These are phyloP conservation scores for Acronicta psi DNA, from an alignment of 2,888 invertebrate species.

Conservation along the genomic window DNA sequence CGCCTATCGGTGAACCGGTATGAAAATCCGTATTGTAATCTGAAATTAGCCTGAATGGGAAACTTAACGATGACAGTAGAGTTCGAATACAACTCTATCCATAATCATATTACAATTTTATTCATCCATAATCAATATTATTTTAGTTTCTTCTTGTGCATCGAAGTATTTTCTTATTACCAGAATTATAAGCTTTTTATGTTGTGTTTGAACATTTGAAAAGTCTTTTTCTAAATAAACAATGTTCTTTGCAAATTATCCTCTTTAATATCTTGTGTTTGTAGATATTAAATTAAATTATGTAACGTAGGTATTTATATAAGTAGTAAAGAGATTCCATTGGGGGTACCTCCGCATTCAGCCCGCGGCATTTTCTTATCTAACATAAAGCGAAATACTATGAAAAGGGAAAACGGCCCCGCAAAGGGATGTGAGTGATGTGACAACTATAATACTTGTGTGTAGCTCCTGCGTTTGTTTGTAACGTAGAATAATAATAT, in stretches of 20 bases:
- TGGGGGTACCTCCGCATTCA: conserved; percentile 22
- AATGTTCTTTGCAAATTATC: neutral
- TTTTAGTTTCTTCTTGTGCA: too few species aligned
- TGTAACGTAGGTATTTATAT: conserved; percentile 20
- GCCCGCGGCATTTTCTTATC: conserved; percentile 42
- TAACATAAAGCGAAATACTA: conserved; percentile 39
- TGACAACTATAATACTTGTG: conserved; percentile 17
- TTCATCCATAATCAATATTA: too few species aligned
- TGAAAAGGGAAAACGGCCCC: conserved; percentile 35
- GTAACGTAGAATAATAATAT: conserved; percentile 17
- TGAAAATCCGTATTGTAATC: too few species aligned
- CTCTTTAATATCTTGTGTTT: neutral
- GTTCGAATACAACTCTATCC: too few species aligned
- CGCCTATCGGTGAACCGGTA: too few species aligned
- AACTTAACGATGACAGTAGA: too few species aligned
- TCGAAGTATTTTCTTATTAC: too few species aligned
- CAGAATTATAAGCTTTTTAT: too few species aligned
- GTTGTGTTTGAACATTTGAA: too few species aligned
- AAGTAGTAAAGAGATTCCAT: conserved; percentile 35
- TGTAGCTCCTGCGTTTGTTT: conserved; percentile 19
- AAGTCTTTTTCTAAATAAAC: too few species aligned
- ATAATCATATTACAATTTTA: too few species aligned
- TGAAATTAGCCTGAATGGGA: too few species aligned
- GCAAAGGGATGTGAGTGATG: conserved; percentile 24
- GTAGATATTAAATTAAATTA: neutral